Conservation (phyloP, 30 jellyfish, hydroid and myxozoan species). For the Hydractinia symbiolongicarpus region DNA sequence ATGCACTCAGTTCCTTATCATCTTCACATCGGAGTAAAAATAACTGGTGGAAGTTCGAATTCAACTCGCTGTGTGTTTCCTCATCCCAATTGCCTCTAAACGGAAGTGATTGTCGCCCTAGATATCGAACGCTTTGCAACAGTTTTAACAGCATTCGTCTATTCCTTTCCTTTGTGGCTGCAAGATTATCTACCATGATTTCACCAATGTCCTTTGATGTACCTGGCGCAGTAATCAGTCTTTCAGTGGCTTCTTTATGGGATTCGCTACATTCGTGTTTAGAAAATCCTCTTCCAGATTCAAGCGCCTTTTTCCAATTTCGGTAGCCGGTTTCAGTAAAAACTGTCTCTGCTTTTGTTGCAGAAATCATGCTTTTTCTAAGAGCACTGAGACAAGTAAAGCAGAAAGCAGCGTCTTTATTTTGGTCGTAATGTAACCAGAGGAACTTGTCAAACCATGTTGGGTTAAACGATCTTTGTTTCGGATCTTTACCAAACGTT, state of each 20-base stretch:
- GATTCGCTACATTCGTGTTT: slow-evolving; percentile 16
- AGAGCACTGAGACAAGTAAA: slow-evolving; percentile 11
- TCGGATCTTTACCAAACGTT: slow-evolving; percentile 4
- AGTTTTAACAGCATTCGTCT: background rate
- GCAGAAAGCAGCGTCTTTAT: slow-evolving; percentile 19
- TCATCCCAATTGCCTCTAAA: background rate
- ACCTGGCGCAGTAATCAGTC: background rate
- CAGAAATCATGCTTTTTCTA: background rate
- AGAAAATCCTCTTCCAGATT: slow-evolving; percentile 10
- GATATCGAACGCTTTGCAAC: background rate
- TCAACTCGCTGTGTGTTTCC: too few species aligned
- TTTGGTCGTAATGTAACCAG: slow-evolving; percentile 26
- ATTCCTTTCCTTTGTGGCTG: background rate
- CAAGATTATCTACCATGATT: background rate
- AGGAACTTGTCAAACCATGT: slow-evolving; percentile 15
- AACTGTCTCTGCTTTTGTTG: slow-evolving; percentile 17
- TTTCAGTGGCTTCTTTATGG: slow-evolving; percentile 18
- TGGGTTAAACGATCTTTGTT: slow-evolving; percentile 25
- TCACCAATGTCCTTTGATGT: background rate
- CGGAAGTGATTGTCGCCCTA: slow-evolving; percentile 5
- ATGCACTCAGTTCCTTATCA: background rate
- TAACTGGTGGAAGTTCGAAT: slow-evolving; percentile 15
- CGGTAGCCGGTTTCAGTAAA: slow-evolving; percentile 23
- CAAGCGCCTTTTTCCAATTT: slow-evolving; percentile 35
- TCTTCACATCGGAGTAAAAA: background rate